A percentile compares a stretch with the other conserved stretches of the same genome.
Conservation (phyloP, 2,797 vertebrate species). For the Microtus californicus region DNA sequence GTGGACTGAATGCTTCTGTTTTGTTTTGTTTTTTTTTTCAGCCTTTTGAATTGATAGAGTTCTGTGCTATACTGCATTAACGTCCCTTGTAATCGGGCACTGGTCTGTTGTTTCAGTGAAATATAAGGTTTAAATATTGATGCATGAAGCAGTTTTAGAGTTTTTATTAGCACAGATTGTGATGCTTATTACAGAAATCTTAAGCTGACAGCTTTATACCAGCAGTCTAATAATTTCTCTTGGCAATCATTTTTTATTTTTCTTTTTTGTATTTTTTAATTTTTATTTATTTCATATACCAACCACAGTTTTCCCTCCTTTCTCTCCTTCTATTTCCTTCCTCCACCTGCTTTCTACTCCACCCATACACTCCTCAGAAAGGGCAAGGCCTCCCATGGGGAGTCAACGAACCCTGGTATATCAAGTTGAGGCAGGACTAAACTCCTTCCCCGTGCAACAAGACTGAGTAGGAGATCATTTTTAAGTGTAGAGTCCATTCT, state of each 20-base stretch:
- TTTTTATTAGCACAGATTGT: neutral
- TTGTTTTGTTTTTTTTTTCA: too few species aligned
- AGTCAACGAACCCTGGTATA: too few species aligned
- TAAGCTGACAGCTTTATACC: constrained; percentile 12
- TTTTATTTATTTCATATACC: too few species aligned
- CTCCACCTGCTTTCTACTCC: too few species aligned
- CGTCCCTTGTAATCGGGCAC: neutral
- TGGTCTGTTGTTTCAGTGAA: neutral
- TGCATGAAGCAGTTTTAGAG: neutral
- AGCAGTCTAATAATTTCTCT: constrained; percentile 37
- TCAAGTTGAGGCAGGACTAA: too few species aligned
- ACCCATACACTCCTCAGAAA: too few species aligned
- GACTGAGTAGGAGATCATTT: neutral
- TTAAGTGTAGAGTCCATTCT: neutral
- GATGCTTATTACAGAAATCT: constrained; percentile 12
- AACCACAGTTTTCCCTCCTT: too few species aligned
- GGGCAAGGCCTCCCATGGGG: too few species aligned
- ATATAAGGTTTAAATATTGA: constrained; percentile 6
- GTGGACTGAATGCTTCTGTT: neutral
- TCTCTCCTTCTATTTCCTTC: too few species aligned
- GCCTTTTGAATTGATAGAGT: neutral
- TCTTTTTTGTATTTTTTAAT: neutral
- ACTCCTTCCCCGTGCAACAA: too few species aligned
- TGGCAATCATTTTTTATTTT: constrained; percentile 51
- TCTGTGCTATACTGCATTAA: neutral